Base-by-base conservation (phyloP, 92 coral and sea anemone species). In the Porites lobata region DNA sequence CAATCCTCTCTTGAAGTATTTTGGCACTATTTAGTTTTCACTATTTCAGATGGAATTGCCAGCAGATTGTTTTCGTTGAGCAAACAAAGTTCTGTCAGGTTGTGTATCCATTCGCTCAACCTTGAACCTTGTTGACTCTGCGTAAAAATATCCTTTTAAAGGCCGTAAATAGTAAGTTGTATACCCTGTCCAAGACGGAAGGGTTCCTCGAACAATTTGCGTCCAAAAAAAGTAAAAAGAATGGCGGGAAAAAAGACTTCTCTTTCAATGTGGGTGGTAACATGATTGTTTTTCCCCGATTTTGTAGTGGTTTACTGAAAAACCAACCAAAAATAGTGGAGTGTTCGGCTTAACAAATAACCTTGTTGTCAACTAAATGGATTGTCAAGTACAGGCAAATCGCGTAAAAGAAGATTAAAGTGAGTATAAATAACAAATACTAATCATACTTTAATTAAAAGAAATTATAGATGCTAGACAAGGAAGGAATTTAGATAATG, bases 381-480 rank as follows among this genome's bases (percentile, higher is more conserved):
- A 29, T 81, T 81, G 77, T 69, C 74, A 26, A 56, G 9, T 80
- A 38, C 32, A n/a, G 70, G 22, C 76, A 81, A 70, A 69, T 17
- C 13, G 18, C 83, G 24, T 14, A 51, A 53, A 69, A 57, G 77
- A 18, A 75, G 86, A 82, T 82, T 82, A 82, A 20, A 9, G 2
- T 6, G 20, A 82, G 52, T 32, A 77, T 82, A 69, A 71, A 71
- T 51, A 82, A 67, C 65, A 50, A 13, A 21, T 66, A 75, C 62
- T 65, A 65, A 65, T 64, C 50, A 51, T 13, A 47, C 52, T 64
- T 19, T n/a, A 12, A 70, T 65, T 57, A 17, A 51, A 15, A 69
- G 75, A 22, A 70, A 20, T 22, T 77, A 18, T 61, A 69, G 85
- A 81, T 66, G 38, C n/a, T 15, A 20, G 66, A 29, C 51, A 54